Conservation (phyloP, 2,888 invertebrate species). For the Chironomus riparius region DNA sequence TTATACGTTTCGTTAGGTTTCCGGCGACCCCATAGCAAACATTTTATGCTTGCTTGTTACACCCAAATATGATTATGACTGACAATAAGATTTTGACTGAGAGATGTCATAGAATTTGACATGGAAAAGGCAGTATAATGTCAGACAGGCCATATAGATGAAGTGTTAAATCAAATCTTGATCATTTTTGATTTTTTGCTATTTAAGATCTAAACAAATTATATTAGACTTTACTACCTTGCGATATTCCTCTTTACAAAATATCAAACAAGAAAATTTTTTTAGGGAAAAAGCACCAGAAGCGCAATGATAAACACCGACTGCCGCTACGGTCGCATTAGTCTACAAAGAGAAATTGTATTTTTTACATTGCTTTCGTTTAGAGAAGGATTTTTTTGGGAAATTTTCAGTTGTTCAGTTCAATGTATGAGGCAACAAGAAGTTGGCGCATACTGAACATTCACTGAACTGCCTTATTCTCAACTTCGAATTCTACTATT, state of each 20-base stretch:
- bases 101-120: slow-evolving; percentile 27
- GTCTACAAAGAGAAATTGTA: neutral
- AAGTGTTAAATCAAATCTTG: neutral
- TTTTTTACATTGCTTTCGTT: neutral
- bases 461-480: neutral
- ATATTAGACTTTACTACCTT: too few species aligned
- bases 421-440: slow-evolving; percentile 18
- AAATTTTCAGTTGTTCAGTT: slow-evolving; percentile 25
- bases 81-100: slow-evolving; percentile 27
- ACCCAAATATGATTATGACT: slow-evolving; percentile 24
- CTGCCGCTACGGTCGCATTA: neutral
- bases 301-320: neutral
- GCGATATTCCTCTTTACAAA: too few species aligned
- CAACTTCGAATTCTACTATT: too few species aligned
- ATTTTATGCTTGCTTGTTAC: slow-evolving; percentile 22
- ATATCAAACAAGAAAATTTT: too few species aligned
- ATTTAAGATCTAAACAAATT: too few species aligned
- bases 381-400: neutral
- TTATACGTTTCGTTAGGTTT: neutral
- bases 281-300: too few species aligned
- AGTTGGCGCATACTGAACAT: neutral
- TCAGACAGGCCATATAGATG: neutral
- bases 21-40: neutral
- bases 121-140: slow-evolving; percentile 8
- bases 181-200: too few species aligned